phyloP scores from a whole-genome alignment of 2,888 invertebrate genomes.

The Syrphus vitripennis region DNA sequence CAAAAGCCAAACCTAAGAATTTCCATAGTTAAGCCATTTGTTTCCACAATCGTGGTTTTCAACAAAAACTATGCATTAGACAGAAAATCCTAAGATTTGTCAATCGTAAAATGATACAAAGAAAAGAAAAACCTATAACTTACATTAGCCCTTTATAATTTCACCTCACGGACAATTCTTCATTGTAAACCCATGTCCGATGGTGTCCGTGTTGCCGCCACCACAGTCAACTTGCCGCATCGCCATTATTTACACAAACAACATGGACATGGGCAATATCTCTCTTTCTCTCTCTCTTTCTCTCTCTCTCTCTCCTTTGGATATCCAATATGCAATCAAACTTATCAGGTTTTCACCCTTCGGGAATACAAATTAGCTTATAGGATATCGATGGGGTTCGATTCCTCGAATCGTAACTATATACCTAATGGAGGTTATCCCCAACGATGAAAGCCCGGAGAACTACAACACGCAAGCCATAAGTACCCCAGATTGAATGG shows the following conservation, averaged over 20 bases:
- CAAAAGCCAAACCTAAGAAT: too few relatives aligned
- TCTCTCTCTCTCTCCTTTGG: neutral
- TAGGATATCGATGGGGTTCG: conserved; percentile 17
- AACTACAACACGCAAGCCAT: neutral
- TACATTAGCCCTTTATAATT: neutral
- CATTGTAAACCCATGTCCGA: neutral
- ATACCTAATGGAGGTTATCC: neutral
- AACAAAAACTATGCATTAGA: too few relatives aligned
- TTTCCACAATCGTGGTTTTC: too few relatives aligned
- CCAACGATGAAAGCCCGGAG: neutral
- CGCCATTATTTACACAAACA: conserved; percentile 15
- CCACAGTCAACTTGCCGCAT: neutral
- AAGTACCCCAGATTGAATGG: neutral
- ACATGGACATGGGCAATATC: conserved; percentile 7
- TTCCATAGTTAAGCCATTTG: too few relatives aligned
- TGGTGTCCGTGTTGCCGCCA: neutral
- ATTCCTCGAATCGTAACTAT: neutral
- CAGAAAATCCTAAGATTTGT: too few relatives aligned
- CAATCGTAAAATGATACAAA: too few relatives aligned
- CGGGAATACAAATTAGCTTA: conserved; percentile 28
- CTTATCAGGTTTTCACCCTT: conserved; percentile 27
- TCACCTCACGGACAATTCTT: neutral
- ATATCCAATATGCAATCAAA: conserved; percentile 31
- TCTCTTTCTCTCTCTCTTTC: too few relatives aligned
- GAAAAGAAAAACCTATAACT: neutral